These are phyloP conservation scores for Drosophila buzzatii DNA, from an alignment of 2,888 invertebrate species.

Conservation along the genomic window DNA sequence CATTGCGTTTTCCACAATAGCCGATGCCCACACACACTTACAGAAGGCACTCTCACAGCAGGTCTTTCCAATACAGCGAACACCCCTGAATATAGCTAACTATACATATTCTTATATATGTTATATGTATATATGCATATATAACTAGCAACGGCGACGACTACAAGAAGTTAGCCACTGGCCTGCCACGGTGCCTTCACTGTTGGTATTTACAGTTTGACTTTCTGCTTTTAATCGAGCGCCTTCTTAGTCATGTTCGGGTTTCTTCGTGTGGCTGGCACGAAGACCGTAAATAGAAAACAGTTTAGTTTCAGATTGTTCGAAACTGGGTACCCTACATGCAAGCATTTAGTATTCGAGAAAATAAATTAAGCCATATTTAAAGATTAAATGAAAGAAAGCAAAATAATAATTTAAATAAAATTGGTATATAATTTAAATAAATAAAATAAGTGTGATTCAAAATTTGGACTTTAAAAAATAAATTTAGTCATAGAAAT, in stretches of 20 bases:
- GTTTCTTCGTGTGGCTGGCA: conserved; percentile 44
- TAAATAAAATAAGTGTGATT: not conserved
- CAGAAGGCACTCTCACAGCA: not conserved
- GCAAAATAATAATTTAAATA: not conserved
- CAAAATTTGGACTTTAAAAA: no score
- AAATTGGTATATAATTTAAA: not conserved
- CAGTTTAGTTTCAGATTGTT: not conserved
- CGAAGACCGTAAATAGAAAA: conserved; percentile 16
- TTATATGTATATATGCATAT: not conserved
- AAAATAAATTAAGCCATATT: not conserved
- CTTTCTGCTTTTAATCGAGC: conserved; percentile 27
- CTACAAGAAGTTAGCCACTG: conserved; percentile 50
- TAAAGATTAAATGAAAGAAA: not conserved
- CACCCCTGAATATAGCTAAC: conserved; percentile 7
- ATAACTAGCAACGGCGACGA: conserved; percentile 4
- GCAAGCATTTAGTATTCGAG: not conserved
- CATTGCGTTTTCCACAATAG: conserved; percentile 69
- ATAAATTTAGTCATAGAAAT: not conserved
- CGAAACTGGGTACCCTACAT: conserved; percentile 28
- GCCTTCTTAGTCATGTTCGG: conserved; percentile 52
- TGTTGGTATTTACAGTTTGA: conserved; percentile 37
- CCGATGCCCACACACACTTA: conserved; percentile 12
- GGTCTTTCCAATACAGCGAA: conserved; percentile 4
- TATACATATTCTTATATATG: conserved; percentile 1
- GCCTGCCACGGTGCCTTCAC: conserved; percentile 18